Evolutionary conservation across 2,797 vertebrate species (phyloP).

Genomic region (Ambastaia sidthimunki): DNA sequence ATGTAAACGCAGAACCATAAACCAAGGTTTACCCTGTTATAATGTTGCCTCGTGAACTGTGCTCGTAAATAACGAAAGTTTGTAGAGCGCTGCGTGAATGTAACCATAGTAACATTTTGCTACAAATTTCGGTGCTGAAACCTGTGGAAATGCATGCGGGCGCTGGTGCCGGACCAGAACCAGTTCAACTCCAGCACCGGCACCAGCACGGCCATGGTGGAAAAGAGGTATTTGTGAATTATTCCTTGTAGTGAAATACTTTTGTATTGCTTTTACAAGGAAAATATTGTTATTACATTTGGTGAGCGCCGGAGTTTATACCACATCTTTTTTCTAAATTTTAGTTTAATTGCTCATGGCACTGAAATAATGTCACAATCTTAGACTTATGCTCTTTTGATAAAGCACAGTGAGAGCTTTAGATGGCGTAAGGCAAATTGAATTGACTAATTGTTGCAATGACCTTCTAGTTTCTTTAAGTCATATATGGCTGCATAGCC

Average conservation of each 20-base stretch:
- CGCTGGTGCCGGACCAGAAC: too few species aligned
- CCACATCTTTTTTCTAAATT: not conserved
- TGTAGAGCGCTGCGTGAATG: too few species aligned
- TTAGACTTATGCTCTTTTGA: constrained; percentile 8
- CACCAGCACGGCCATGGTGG: too few species aligned
- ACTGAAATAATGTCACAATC: constrained; percentile 25
- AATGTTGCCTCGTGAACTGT: too few species aligned
- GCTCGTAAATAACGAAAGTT: too few species aligned
- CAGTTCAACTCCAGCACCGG: too few species aligned
- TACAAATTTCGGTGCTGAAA: too few species aligned
- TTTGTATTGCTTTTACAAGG: constrained; percentile 4
- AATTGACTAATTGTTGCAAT: constrained; percentile 22
- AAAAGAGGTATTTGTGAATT: too few species aligned
- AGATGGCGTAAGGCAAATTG: constrained; percentile 4
- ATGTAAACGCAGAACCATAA: too few species aligned
- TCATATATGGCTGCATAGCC: constrained; percentile 4
- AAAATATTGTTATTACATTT: constrained; percentile 20
- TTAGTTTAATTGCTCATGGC: not conserved
- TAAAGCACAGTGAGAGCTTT: not conserved
- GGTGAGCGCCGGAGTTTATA: not conserved
- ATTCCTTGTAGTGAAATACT: not conserved
- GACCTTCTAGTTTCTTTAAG: constrained; percentile 11
- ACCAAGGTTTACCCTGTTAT: too few species aligned
- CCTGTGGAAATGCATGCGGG: too few species aligned
- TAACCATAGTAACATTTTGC: too few species aligned